Evolutionary conservation across 2,797 vertebrate genomes (phyloP), one percentile per base, ranked within the genome.

Genomic region (Vipera ursinii): DNA sequence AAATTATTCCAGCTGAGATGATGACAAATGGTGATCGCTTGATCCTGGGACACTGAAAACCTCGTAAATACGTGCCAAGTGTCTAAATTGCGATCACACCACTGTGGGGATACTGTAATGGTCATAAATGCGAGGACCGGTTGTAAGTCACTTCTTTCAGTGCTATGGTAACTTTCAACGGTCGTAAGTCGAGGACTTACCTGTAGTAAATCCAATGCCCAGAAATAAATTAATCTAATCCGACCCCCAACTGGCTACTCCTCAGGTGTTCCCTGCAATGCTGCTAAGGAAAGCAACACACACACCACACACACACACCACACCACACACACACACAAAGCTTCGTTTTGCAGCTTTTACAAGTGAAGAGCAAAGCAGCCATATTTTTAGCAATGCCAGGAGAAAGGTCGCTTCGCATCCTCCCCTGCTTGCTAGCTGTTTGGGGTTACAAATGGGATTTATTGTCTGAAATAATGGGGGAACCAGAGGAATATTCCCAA

Each of bases 381-480:
- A 0, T 0, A 86, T 88, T 91, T 61, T 38, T 0, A 0, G 1
- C 5, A 1, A 2, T 92, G 90, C 88, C 51, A 65, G 78, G 51
- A 85, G 86, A 82, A 86, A 88, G 85, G 48, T 56, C 1, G 7
- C 28, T 92, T 5, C 32, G 73, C 55, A 55, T 6, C 73, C 38
- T 88, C 94, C 2, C 53, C 10, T 15, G 0, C 0, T 0, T 89
- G 28, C n/a, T 59, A n/a, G 82, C 89, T 88, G 32, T 57, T 17
- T 0, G 0, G 53, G n/a, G 63, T 0, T 0, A 0, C 20, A 85
- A 88, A 38, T 1, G 38, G 55, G 65, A 24, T 86, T 73, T 0
- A 0, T 0, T 0, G 38, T 13, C 24, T 13, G 51, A 87, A 61
- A 38, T 61, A 73, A 65, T 0, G 6, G n/a, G 48, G 93, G 51